Evolutionary conservation across 2,113 vertebrate species (phyloP), one percentile per base, ranked within the genome.

Genomic region (Amphiprion ocellaris): DNA sequence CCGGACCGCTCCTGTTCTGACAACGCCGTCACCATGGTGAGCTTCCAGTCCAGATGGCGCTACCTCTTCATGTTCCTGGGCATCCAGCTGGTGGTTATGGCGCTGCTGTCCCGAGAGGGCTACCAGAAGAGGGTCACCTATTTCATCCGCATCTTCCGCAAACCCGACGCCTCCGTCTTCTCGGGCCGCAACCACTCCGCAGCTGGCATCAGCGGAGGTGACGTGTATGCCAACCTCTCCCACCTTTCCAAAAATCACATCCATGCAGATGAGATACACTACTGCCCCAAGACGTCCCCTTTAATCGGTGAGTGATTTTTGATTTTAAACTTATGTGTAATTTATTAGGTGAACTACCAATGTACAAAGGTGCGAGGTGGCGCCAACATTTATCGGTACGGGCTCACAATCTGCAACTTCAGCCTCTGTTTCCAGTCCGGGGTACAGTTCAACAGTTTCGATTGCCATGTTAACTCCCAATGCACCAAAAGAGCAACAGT

Each of bases 61-160:
- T 93, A 94, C 83, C 74, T 96, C 69, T 86, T 95, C 66, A 89
- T 96, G 87, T 90, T 96, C 77, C 84, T 96, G 75, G 94, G 94
- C 30, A 92, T 95, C 44, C 94, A 96, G 89, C 84, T 97, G 77
- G 94, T 95, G 15, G 90, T 96, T 52, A 93, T 96, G 93, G 93
- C 93, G 0, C 73, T 97, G 61, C 92, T 96, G 49, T 95, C 95
- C 73, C 86, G 90, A 4, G 95, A 95, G 52, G 92, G 92, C 2
- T 94, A 94, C 77, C 93, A 89, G 46, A 93, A 89, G 68, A 87
- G 95, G 62, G 92, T 96, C n/a, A 87, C 85, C 4, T 94, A 95
- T 68, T 95, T 95, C 86, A 91, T 96, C 47, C 86, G 87, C 10
- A 93, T 96, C 82, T 95, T 97, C 74, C 94, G 90, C 55, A 95